Conservation (phyloP, 2,113 vertebrate species). For the Holacanthus passer region DNA sequence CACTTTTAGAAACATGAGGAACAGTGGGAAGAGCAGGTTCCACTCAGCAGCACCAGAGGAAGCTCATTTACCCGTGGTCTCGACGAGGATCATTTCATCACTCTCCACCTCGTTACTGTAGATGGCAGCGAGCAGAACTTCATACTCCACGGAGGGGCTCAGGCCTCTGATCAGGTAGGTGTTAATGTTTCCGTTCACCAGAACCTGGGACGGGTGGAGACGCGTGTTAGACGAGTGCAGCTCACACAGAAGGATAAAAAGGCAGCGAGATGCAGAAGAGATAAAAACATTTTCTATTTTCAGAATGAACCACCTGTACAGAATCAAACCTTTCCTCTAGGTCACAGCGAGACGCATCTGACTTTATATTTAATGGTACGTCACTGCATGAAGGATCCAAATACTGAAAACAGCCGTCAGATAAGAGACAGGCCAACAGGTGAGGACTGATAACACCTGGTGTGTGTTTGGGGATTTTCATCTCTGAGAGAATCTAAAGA, state of each 20-base stretch:
- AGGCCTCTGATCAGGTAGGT: conserved; percentile 88
- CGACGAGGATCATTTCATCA: conserved; percentile 85
- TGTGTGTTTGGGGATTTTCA: neutral
- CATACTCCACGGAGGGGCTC: conserved; percentile 87
- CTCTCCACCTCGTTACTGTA: conserved; percentile 91
- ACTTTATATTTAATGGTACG: neutral
- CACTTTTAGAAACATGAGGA: neutral
- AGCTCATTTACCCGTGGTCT: conserved; percentile 89
- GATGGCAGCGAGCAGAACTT: conserved; percentile 90
- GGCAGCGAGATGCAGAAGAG: too few relatives aligned
- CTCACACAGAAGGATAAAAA: neutral
- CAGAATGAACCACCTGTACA: neutral
- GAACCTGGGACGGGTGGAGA: conserved; percentile 75
- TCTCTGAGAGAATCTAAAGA: neutral
- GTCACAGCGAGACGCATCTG: neutral
- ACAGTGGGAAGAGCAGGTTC: neutral
- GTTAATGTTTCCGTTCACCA: conserved; percentile 86
- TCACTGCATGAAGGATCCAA: neutral
- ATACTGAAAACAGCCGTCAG: neutral
- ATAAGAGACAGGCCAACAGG: neutral
- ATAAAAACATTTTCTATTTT: too few relatives aligned
- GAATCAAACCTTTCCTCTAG: neutral
- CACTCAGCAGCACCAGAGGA: too few relatives aligned
- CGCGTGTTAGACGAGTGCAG: neutral
- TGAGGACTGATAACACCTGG: neutral